These are phyloP conservation scores for Meliscaeva auricollis DNA, from an alignment of 2,888 invertebrate species.

Conservation along the genomic window DNA sequence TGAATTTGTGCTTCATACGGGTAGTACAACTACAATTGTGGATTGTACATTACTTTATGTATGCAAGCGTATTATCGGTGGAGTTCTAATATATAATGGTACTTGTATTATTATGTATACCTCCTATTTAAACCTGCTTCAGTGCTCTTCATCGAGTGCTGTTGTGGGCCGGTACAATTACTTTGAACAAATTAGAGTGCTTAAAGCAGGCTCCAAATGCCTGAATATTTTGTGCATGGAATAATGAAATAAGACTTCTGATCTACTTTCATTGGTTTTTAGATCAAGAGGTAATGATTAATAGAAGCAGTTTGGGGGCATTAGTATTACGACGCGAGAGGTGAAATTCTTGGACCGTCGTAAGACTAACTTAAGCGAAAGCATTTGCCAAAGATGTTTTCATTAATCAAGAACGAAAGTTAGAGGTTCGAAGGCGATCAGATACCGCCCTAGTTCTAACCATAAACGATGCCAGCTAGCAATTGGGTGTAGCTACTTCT, in stretches of 20 bases:
- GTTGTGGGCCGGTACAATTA: constrained; percentile 17
- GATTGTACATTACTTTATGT: constrained; percentile 62
- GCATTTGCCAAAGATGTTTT: constrained; percentile 77
- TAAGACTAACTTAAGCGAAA: constrained; percentile 77
- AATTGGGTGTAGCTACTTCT: constrained; percentile 82
- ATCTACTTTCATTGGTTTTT: background rate
- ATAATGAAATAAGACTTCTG: constrained; percentile 84
- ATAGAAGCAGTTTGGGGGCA: constrained; percentile 53
- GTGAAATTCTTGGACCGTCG: constrained; percentile 77
- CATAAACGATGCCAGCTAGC: constrained; percentile 7
- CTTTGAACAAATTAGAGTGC: constrained; percentile 46
- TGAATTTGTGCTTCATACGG: constrained; percentile 43
- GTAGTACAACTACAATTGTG: constrained; percentile 55
- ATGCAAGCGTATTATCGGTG: constrained; percentile 59
- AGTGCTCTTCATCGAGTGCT: constrained; percentile 5
- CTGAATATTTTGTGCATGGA: constrained; percentile 40
- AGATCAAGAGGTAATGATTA: constrained; percentile 1
- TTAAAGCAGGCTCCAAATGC: constrained; percentile 52
- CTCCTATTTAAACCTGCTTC: constrained; percentile 38
- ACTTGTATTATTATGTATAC: constrained; percentile 14
- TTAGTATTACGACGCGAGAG: constrained; percentile 77
- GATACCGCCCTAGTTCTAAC: constrained; percentile 43
- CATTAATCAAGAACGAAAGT: constrained; percentile 77
- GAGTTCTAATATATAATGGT: constrained; percentile 32
- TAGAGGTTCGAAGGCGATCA: constrained; percentile 78